A percentile compares a stretch with the other conserved stretches of the same genome.
phyloP scores from a whole-genome alignment of 2,113 vertebrate species.

The Mastomys coucha region DNA sequence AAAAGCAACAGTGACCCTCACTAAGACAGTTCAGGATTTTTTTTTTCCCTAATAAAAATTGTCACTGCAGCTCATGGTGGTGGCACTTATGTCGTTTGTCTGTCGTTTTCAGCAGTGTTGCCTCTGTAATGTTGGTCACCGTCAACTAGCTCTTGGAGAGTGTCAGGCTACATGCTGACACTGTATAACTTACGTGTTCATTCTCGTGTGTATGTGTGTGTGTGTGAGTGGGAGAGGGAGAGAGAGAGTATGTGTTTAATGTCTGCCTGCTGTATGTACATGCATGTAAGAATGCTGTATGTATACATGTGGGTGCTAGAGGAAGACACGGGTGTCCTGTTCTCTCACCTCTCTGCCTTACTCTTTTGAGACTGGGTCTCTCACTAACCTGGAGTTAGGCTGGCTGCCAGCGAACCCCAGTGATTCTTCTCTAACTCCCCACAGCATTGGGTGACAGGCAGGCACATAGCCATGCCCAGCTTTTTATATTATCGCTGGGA shows the following conservation, averaged over 20 bases:
- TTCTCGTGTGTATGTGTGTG: not conserved
- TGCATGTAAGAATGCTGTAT: too few relatives aligned
- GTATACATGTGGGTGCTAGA: not conserved
- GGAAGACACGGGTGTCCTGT: not conserved
- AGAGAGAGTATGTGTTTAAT: too few relatives aligned
- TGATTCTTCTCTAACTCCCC: not conserved
- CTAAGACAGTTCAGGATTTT: not conserved
- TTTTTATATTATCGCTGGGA: not conserved
- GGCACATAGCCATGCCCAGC: too few relatives aligned
- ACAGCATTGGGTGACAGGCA: not conserved
- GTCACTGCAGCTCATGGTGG: not conserved
- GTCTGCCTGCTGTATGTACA: too few relatives aligned
- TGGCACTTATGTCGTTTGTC: slow-evolving; percentile 12
- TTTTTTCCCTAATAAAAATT: not conserved
- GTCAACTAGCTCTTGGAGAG: slow-evolving; percentile 14
- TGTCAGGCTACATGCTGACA: not conserved
- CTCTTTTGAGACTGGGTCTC: not conserved
- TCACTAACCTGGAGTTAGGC: not conserved
- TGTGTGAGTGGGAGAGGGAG: not conserved
- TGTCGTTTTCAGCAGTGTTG: not conserved
- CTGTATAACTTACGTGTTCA: not conserved
- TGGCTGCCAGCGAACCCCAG: not conserved
- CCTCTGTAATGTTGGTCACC: not conserved
- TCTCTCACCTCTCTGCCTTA: not conserved
- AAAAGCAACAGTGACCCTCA: not conserved